These are phyloP conservation scores for Nettapus auritus DNA, from an alignment of 2,113 vertebrate species.

Conservation along the genomic window DNA sequence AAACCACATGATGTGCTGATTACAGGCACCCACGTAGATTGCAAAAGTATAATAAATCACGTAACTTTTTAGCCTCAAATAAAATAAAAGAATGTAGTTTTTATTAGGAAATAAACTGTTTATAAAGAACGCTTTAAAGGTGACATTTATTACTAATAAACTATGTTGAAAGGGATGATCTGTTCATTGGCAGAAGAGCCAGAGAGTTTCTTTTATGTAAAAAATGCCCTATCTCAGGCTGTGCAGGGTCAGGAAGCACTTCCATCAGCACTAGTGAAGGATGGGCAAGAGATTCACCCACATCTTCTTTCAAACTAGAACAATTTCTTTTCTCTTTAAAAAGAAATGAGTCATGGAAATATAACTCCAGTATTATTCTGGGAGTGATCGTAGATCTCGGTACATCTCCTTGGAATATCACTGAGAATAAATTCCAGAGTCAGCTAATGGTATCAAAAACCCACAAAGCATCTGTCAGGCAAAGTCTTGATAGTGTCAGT, in stretches of 20 bases:
- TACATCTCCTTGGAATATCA: background rate
- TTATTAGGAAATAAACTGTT: constrained; percentile 63
- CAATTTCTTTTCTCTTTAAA: constrained; percentile 3
- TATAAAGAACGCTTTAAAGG: constrained; percentile 54
- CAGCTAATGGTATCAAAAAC: background rate
- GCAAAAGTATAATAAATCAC: constrained; percentile 3
- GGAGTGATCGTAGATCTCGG: background rate
- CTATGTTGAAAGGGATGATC: constrained; percentile 9
- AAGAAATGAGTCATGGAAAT: constrained; percentile 32
- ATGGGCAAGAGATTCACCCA: background rate
- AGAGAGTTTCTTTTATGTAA: background rate
- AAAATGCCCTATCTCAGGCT: background rate
- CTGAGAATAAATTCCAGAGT: background rate
- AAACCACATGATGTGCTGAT: constrained; percentile 49
- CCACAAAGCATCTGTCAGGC: background rate
- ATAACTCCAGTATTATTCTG: background rate
- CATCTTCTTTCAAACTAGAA: background rate
- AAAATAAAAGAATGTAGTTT: constrained; percentile 35
- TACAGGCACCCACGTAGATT: background rate
- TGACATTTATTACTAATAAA: constrained; percentile 62
- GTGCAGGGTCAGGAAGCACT: background rate
- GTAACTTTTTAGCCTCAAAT: constrained; percentile 31
- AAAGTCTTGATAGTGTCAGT: background rate
- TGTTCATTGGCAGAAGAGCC: background rate
- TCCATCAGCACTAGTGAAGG: background rate